A percentile compares a stretch with the other conserved stretches of the same genome.
Evolutionary conservation across 2,888 invertebrate genomes (phyloP).

Genomic region (Lithosia quadra): DNA sequence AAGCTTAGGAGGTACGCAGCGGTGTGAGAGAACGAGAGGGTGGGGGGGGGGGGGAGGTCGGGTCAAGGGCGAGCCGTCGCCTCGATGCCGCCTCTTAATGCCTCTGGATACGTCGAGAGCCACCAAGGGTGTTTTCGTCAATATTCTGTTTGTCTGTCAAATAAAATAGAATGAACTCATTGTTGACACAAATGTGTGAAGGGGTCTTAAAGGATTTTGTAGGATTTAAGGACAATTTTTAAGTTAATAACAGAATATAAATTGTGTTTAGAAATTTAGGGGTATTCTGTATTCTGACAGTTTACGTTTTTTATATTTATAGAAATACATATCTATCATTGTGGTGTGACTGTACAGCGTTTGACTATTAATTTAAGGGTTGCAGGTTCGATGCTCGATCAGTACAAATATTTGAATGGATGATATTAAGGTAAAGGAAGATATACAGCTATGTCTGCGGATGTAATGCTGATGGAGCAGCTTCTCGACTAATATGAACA

Average conservation of each 20-base stretch:
- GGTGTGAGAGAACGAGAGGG: too few species aligned
- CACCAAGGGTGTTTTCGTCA: slow-evolving; percentile 44
- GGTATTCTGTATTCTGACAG: background rate
- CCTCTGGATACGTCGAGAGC: slow-evolving; percentile 43
- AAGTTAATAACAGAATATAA: background rate
- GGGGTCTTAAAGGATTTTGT: background rate
- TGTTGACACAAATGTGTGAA: background rate
- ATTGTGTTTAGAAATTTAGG: background rate
- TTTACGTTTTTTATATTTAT: too few species aligned
- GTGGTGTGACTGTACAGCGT: too few species aligned
- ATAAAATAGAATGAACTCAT: slow-evolving; percentile 14
- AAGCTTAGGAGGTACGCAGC: slow-evolving; percentile 31
- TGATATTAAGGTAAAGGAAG: too few species aligned
- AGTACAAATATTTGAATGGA: too few species aligned
- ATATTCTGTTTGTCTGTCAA: slow-evolving; percentile 42
- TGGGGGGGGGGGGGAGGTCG: slow-evolving; percentile 35
- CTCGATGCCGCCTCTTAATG: slow-evolving; percentile 58
- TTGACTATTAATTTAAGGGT: too few species aligned
- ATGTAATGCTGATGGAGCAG: too few species aligned
- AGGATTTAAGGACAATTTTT: background rate
- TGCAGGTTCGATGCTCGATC: too few species aligned
- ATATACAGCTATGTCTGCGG: too few species aligned
- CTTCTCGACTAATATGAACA: too few species aligned
- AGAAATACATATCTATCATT: too few species aligned
- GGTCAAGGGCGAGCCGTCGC: slow-evolving; percentile 61